Percentiles rank a stretch among this genome's conserved stretches.
Evolutionary conservation across 2,888 invertebrate species (phyloP).

Genomic region (Lepetodrilus schrolli): DNA sequence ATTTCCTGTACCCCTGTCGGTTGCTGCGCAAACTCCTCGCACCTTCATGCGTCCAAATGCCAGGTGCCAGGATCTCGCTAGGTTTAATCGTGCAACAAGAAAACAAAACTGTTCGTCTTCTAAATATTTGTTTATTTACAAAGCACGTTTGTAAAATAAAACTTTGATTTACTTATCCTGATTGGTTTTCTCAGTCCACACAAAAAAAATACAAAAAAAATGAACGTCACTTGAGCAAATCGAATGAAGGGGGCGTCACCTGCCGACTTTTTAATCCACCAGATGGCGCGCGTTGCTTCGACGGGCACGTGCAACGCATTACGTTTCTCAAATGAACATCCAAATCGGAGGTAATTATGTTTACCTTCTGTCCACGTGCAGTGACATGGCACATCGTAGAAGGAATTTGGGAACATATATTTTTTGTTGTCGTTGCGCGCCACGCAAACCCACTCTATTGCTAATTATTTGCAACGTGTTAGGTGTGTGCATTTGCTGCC

Average conservation of each 20-base stretch:
- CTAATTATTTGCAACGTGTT: too few species aligned
- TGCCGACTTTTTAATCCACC: constrained; percentile 14
- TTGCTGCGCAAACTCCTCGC: not conserved
- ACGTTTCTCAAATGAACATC: constrained; percentile 19
- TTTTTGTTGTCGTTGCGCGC: not conserved
- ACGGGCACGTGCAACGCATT: constrained; percentile 20
- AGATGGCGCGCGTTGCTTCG: constrained; percentile 18
- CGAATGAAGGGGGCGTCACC: constrained; percentile 21
- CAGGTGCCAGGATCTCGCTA: constrained; percentile 8
- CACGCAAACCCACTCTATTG: not conserved
- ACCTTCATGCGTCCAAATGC: not conserved
- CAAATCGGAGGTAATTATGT: constrained; percentile 25
- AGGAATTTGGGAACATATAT: not conserved
- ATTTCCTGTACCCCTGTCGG: constrained; percentile 9
- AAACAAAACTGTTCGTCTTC: constrained; percentile 25
- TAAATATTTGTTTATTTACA: constrained; percentile 27
- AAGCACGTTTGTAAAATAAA: constrained; percentile 24
- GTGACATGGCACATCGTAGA: constrained; percentile 2
- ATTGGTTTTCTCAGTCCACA: constrained; percentile 22
- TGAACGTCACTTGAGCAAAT: constrained; percentile 26
- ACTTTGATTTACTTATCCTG: constrained; percentile 26
- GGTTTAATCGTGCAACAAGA: constrained; percentile 20
- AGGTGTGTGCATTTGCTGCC: too few species aligned
- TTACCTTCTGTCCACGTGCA: constrained; percentile 12
- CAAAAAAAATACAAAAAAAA: too few species aligned